Conservation (phyloP, 2,797 vertebrate species). For the Gambelia wislizenii region DNA sequence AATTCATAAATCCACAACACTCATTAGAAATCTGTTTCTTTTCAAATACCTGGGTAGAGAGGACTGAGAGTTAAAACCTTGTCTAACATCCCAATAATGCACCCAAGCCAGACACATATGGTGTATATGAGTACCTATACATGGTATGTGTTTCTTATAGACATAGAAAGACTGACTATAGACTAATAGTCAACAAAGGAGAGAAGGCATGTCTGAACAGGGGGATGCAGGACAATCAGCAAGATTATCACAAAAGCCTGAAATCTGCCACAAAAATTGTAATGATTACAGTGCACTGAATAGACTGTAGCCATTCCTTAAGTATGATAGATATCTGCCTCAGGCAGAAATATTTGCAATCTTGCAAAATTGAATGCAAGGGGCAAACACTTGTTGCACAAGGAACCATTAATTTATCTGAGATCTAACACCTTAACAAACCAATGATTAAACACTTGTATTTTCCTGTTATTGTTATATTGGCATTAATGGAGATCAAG, state of each 20-base stretch:
- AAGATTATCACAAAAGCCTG: no score
- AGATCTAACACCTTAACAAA: background rate
- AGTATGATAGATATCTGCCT: background rate
- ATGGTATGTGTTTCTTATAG: background rate
- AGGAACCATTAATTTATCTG: background rate
- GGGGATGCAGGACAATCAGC: background rate
- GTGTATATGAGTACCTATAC: background rate
- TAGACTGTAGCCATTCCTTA: background rate
- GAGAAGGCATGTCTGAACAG: background rate
- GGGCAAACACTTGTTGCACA: background rate
- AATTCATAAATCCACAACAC: background rate
- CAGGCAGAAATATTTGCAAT: background rate
- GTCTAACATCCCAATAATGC: background rate
- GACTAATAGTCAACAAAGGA: background rate
- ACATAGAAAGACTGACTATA: background rate
- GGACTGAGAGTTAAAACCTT: background rate
- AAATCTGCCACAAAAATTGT: background rate
- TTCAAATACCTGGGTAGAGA: background rate
- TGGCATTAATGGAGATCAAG: background rate
- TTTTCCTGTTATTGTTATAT: background rate
- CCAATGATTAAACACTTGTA: background rate
- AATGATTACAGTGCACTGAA: background rate
- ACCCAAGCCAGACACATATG: background rate
- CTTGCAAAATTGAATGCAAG: background rate
- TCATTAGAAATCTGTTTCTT: background rate